These are phyloP conservation scores for Cyclopterus lumpus DNA, from an alignment of 2,797 vertebrate species.

Conservation along the genomic window DNA sequence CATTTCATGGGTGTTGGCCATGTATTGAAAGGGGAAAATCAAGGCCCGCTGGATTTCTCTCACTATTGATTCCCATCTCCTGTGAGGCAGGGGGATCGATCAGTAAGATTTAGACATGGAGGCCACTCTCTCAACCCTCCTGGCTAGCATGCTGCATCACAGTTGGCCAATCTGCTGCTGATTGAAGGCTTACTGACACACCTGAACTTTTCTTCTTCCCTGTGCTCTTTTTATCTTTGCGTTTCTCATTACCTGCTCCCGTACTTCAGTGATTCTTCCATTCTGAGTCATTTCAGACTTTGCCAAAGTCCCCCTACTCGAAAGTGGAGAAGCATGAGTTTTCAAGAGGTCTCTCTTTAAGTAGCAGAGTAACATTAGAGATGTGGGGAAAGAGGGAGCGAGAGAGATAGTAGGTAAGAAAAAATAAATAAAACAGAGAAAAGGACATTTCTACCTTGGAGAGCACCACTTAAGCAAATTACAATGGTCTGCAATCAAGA, in stretches of 20 bases:
- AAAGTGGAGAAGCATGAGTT: slow-evolving; percentile 39
- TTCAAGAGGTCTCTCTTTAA: slow-evolving; percentile 52
- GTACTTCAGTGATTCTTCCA: slow-evolving; percentile 24
- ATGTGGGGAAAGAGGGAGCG: neutral
- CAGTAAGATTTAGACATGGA: slow-evolving; percentile 80
- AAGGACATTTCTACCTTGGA: slow-evolving; percentile 69
- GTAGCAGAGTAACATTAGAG: slow-evolving; percentile 35
- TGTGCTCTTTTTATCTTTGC: slow-evolving; percentile 8
- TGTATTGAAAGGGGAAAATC: slow-evolving; percentile 81
- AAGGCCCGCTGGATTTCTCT: slow-evolving; percentile 81
- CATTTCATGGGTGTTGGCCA: slow-evolving; percentile 79
- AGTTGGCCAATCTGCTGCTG: slow-evolving; percentile 37
- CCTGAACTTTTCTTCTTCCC: slow-evolving; percentile 46
- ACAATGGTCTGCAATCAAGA: slow-evolving; percentile 81
- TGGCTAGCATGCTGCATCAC: slow-evolving; percentile 44
- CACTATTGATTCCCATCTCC: slow-evolving; percentile 83
- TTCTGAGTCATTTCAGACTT: slow-evolving; percentile 34
- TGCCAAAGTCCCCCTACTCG: slow-evolving; percentile 2
- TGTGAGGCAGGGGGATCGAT: slow-evolving; percentile 79
- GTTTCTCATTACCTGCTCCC: slow-evolving; percentile 25
- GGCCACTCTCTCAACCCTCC: slow-evolving; percentile 55
- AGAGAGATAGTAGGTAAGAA: slow-evolving; percentile 22
- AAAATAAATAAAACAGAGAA: slow-evolving; percentile 25
- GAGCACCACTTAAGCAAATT: slow-evolving; percentile 81
- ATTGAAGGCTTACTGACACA: slow-evolving; percentile 40